phyloP scores from a whole-genome alignment of 2,888 invertebrate species.

The Archips crataeganus region DNA sequence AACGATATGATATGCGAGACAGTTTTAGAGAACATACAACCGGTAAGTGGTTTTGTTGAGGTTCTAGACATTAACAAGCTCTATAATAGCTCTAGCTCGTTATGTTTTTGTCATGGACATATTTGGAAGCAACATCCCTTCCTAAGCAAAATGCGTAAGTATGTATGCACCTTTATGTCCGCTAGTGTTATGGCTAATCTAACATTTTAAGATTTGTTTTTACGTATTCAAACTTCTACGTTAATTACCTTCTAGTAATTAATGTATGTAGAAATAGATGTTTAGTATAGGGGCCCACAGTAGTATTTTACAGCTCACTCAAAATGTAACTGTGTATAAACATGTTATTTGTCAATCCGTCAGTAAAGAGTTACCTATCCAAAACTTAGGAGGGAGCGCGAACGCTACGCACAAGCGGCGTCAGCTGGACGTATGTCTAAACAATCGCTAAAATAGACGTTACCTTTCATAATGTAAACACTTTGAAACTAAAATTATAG shows the following conservation, averaged over 20 bases:
- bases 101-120: too few relatives aligned
- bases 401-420: constrained; percentile 32
- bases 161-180: too few relatives aligned
- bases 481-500: constrained; percentile 19
- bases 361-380: constrained; percentile 14
- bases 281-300: neutral
- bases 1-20: constrained; percentile 49
- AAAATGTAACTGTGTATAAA: constrained; percentile 9
- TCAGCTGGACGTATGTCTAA: constrained; percentile 66
- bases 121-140: too few relatives aligned
- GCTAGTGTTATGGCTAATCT: too few relatives aligned
- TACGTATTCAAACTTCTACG: too few relatives aligned
- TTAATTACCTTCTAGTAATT: neutral
- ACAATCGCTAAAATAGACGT: constrained; percentile 68
- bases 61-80: neutral
- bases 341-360: constrained; percentile 33
- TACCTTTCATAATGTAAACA: constrained; percentile 55
- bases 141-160: too few relatives aligned
- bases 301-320: neutral
- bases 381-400: constrained; percentile 1
- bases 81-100: too few relatives aligned
- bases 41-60: constrained; percentile 50
- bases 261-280: neutral
- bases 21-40: constrained; percentile 52
- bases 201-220: too few relatives aligned